Conservation (phyloP, 1,140 invertebrate species). For the Drosophila athabasca region DNA sequence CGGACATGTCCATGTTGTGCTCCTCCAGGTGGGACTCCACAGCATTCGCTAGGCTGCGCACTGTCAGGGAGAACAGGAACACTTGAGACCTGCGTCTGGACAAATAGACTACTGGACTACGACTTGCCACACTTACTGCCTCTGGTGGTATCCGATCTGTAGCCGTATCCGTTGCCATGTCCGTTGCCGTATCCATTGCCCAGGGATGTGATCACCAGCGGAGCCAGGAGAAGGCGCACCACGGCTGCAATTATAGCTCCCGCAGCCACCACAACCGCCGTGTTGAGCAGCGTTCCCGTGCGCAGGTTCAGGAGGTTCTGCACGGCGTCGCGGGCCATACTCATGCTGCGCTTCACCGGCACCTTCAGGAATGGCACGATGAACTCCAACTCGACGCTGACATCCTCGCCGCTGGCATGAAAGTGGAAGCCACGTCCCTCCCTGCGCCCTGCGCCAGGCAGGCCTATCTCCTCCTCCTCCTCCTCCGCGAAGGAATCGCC, state of each 20-base stretch:
- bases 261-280: slow-evolving; percentile 61
- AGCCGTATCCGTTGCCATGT: slow-evolving; percentile 47
- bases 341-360: slow-evolving; percentile 62
- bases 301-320: slow-evolving; percentile 61
- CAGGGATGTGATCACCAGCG: slow-evolving; percentile 51
- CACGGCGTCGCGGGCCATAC: slow-evolving; percentile 55
- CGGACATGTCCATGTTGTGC: slow-evolving; percentile 63
- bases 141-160: slow-evolving; percentile 31
- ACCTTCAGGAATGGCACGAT: slow-evolving; percentile 66
- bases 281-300: slow-evolving; percentile 54
- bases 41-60: slow-evolving; percentile 52
- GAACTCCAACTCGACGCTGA: slow-evolving; percentile 75
- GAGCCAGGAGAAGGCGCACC: slow-evolving; percentile 60
- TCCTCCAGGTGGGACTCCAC: slow-evolving; percentile 67
- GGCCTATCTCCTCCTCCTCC: background rate
- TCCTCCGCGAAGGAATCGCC: background rate
- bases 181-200: slow-evolving; percentile 14
- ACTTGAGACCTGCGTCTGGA: background rate
- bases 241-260: slow-evolving; percentile 69
- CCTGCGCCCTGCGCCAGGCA: slow-evolving; percentile 13
- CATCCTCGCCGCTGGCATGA: slow-evolving; percentile 63
- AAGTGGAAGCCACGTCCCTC: slow-evolving; percentile 72
- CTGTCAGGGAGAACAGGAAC: background rate
- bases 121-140: slow-evolving; percentile 47
- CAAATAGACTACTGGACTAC: background rate